A percentile compares a stretch with the other conserved stretches of the same genome.
Evolutionary conservation across 2,113 vertebrate species (phyloP).

Genomic region (Gopherus evgoodei): DNA sequence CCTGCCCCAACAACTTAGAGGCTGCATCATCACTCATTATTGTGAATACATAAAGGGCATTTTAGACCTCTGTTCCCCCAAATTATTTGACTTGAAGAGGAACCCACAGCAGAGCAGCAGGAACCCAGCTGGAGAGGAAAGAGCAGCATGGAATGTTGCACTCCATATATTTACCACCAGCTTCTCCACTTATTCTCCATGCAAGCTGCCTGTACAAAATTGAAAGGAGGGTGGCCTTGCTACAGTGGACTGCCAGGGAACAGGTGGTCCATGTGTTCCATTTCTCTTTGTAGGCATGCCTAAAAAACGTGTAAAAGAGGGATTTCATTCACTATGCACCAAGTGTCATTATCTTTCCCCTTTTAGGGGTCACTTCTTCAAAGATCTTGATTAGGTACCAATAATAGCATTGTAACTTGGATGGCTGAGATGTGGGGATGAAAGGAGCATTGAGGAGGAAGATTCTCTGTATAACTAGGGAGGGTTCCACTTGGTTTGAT

Average conservation of each 20-base stretch:
- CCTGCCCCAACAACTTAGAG: neutral
- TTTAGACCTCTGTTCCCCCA: neutral
- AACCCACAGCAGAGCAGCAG: neutral
- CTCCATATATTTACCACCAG: rapidly evolving
- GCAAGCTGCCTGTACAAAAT: neutral
- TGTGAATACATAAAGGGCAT: neutral
- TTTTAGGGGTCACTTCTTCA: neutral
- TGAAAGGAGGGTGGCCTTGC: neutral
- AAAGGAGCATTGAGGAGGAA: neutral
- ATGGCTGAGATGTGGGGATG: neutral
- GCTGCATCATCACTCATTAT: rapidly evolving
- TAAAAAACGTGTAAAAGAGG: neutral
- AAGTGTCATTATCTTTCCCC: neutral
- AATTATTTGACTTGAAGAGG: neutral
- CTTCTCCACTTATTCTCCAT: neutral
- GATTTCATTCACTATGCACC: neutral
- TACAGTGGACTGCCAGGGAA: neutral
- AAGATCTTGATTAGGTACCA: neutral
- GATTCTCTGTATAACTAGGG: neutral
- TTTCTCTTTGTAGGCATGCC: rapidly evolving
- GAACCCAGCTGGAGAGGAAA: neutral
- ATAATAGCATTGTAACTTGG: rapidly evolving
- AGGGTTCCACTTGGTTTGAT: neutral
- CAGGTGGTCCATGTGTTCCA: neutral
- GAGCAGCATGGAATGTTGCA: neutral